Conservation (phyloP, 2,797 vertebrate species). For the Philypnodon macrostomus region DNA sequence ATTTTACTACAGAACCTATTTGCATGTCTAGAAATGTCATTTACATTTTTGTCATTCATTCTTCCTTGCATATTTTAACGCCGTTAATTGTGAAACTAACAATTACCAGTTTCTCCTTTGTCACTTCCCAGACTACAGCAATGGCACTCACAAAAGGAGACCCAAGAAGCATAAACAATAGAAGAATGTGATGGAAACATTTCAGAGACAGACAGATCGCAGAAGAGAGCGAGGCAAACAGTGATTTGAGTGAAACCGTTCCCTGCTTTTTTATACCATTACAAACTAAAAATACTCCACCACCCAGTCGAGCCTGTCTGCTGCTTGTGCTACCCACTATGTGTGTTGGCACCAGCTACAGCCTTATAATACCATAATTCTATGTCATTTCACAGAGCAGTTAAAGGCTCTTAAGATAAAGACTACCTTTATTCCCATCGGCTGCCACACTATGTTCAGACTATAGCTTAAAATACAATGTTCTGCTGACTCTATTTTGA, state of each 20-base stretch:
- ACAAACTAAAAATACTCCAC: conserved; percentile 56
- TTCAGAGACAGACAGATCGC: conserved; percentile 1
- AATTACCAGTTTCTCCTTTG: conserved; percentile 4
- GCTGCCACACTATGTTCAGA: conserved; percentile 21
- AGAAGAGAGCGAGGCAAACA: conserved; percentile 17
- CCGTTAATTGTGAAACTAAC: no score
- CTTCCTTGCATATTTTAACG: no score
- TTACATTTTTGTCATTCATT: no score
- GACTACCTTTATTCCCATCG: conserved; percentile 54
- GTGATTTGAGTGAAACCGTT: conserved; percentile 33
- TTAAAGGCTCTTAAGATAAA: conserved; percentile 67
- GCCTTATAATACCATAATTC: conserved; percentile 63
- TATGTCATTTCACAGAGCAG: conserved; percentile 65
- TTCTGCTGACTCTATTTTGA: no score
- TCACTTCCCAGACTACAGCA: conserved; percentile 1
- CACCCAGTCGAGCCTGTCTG: conserved; percentile 35
- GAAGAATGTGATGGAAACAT: conserved; percentile 1
- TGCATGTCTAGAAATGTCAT: no score
- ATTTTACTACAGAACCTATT: no score
- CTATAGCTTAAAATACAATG: neutral
- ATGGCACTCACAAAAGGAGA: conserved; percentile 3
- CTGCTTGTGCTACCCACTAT: conserved; percentile 47
- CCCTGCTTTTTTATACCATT: conserved; percentile 44
- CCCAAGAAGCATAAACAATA: conserved; percentile 2
- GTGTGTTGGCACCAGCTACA: conserved; percentile 47